Evolutionary conservation across 2,888 invertebrate genomes (phyloP).

Genomic region (Myathropa florea): DNA sequence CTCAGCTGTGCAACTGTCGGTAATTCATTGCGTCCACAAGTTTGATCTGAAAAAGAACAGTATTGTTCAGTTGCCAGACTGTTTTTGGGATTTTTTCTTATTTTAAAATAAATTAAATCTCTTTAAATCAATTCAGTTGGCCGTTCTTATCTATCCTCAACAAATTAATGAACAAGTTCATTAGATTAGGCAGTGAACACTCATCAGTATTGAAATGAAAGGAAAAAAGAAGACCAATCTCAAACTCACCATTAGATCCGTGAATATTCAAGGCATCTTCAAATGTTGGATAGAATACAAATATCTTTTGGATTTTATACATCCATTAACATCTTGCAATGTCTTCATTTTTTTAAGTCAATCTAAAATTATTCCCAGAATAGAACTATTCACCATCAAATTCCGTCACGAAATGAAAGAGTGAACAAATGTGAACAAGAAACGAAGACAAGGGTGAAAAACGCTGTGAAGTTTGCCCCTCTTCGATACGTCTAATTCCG

Average conservation of each 20-base stretch:
- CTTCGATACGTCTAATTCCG: background rate
- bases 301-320: background rate
- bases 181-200: constrained; percentile 58
- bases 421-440: background rate
- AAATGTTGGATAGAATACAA: background rate
- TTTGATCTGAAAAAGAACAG: background rate
- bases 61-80: background rate
- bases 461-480: background rate
- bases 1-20: background rate
- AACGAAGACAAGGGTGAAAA: background rate
- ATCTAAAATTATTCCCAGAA: background rate
- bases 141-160: constrained; percentile 78
- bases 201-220: constrained; percentile 36
- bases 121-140: constrained; percentile 74
- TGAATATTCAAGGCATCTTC: background rate
- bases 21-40: too few species aligned
- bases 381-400: background rate
- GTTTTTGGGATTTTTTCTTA: too few species aligned
- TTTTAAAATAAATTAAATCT: background rate
- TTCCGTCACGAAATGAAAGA: background rate
- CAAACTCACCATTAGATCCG: background rate
- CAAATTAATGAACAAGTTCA: constrained; percentile 70
- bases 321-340: background rate
- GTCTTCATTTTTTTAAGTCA: background rate
- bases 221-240: background rate